phyloP scores from a whole-genome alignment of 1,140 invertebrate species.

The Pseudomyrmex concolor region DNA sequence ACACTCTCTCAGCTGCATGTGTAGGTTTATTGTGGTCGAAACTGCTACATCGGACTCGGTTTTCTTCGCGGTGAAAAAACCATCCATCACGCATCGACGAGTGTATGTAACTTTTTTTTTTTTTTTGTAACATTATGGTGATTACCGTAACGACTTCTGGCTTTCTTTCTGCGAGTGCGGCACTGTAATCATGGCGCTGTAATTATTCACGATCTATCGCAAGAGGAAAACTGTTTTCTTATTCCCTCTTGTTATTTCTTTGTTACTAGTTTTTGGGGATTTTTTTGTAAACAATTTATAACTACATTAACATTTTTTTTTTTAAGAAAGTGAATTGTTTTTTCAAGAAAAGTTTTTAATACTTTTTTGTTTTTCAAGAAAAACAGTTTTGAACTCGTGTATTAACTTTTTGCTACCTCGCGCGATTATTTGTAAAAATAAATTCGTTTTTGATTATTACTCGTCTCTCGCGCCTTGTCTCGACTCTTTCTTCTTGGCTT shows the following conservation, averaged over 20 bases:
- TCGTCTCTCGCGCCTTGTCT: not conserved
- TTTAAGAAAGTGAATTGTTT: too few relatives aligned
- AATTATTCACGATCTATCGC: slow-evolving; percentile 14
- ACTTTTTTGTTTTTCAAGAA: too few relatives aligned
- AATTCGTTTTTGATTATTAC: not conserved
- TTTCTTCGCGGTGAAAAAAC: slow-evolving; percentile 35
- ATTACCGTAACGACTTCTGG: slow-evolving; percentile 24
- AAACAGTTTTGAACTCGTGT: too few relatives aligned
- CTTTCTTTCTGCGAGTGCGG: slow-evolving; percentile 4
- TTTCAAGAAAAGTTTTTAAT: too few relatives aligned
- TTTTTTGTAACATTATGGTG: not conserved
- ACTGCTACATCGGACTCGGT: slow-evolving; percentile 20
- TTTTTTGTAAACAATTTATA: too few relatives aligned
- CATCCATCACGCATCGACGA: slow-evolving; percentile 1
- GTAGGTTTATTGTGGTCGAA: slow-evolving; percentile 38
- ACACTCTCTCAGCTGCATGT: slow-evolving; percentile 33
- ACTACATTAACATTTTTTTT: too few relatives aligned
- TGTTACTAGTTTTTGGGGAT: too few relatives aligned
- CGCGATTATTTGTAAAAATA: slow-evolving; percentile 25
- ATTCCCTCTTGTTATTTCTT: not conserved
- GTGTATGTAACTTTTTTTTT: slow-evolving; percentile 38
- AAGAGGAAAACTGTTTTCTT: not conserved
- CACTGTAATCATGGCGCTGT: not conserved
- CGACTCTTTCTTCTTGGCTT: not conserved
- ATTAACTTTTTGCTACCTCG: not conserved